A percentile compares a stretch with the other conserved stretches of the same genome.
These are phyloP conservation scores for Porphyrio hochstetteri DNA, from an alignment of 2,113 vertebrate genomes.

Conservation along the genomic window DNA sequence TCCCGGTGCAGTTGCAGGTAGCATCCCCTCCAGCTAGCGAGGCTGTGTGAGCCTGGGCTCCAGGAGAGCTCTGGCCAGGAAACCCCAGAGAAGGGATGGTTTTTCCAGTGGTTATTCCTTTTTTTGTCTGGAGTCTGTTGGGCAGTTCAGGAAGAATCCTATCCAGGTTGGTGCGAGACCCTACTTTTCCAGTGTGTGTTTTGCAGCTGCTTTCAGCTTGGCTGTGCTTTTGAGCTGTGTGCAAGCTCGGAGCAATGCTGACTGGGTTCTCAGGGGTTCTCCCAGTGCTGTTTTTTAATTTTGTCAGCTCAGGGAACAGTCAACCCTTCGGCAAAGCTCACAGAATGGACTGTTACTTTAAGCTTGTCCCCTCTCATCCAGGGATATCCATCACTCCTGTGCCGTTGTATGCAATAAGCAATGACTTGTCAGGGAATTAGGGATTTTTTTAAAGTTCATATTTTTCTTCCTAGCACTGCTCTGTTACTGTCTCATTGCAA, in stretches of 20 bases:
- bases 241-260: neutral
- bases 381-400: neutral
- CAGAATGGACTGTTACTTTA: neutral
- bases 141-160: neutral
- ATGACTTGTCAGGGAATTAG: slow-evolving; percentile 16
- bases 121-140: neutral
- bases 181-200: neutral
- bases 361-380: neutral
- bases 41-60: neutral
- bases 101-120: neutral
- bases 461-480: neutral
- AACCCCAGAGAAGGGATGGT: neutral
- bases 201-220: neutral
- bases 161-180: neutral
- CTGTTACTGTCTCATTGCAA: neutral
- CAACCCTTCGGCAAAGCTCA: neutral
- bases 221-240: neutral
- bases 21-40: neutral
- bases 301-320: neutral
- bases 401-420: neutral
- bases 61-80: neutral
- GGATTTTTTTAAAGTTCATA: slow-evolving; percentile 5
- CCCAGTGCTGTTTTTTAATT: neutral
- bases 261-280: neutral
- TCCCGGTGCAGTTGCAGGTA: neutral